Conservation (phyloP, 2,113 vertebrate genomes). For the Hyaena hyaena region DNA sequence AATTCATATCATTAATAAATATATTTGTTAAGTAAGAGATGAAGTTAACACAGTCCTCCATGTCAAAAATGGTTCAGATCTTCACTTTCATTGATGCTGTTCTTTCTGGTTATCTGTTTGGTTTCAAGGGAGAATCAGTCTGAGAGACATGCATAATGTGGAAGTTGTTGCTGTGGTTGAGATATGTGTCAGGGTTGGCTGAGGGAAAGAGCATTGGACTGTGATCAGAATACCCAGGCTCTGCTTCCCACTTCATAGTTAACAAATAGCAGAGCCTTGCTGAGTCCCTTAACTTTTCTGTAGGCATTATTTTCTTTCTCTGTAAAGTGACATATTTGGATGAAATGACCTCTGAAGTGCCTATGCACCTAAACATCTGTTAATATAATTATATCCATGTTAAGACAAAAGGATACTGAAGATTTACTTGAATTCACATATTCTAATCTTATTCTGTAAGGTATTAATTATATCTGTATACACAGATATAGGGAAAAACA, state of each 20-base stretch:
- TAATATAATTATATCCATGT: neutral
- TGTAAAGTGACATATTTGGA: neutral
- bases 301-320: neutral
- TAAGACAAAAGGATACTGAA: neutral
- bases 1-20: neutral
- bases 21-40: neutral
- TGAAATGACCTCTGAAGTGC: neutral
- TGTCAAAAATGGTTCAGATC: neutral
- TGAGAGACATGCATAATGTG: neutral
- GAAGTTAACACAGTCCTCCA: neutral
- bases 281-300: neutral
- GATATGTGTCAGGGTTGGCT: neutral
- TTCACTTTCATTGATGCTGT: neutral
- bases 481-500: neutral
- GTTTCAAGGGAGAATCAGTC: neutral
- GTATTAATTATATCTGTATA: neutral
- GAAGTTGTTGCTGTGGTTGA: neutral
- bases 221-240: neutral
- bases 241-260: neutral
- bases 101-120: neutral
- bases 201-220: neutral
- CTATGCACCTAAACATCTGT: neutral
- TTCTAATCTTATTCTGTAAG: neutral
- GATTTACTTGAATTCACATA: neutral
- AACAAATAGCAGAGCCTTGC: neutral